Evolutionary conservation across 2,113 vertebrate species (phyloP).

Genomic region (Phaethornis superciliosus): DNA sequence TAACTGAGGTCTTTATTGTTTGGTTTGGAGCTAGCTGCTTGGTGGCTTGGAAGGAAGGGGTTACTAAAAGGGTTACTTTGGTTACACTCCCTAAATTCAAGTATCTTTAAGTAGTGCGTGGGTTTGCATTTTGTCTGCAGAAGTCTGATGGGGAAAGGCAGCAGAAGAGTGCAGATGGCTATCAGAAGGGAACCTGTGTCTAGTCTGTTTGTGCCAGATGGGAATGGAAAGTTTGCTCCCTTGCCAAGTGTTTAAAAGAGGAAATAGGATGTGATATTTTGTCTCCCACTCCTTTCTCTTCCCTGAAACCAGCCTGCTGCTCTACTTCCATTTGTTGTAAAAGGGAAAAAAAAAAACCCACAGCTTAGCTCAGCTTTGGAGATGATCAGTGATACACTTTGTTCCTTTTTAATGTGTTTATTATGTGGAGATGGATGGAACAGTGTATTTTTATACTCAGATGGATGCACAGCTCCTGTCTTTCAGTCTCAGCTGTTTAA

Average conservation of each 20-base stretch:
- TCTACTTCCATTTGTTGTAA: slow-evolving; percentile 56
- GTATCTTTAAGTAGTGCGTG: slow-evolving; percentile 42
- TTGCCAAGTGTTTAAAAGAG: slow-evolving; percentile 70
- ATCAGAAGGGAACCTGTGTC: slow-evolving; percentile 45
- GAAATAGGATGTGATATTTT: slow-evolving; percentile 70
- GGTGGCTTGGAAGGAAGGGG: neutral
- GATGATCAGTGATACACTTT: slow-evolving; percentile 7
- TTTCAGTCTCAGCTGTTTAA: neutral
- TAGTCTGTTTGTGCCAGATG: slow-evolving; percentile 51
- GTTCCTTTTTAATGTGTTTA: slow-evolving; percentile 40
- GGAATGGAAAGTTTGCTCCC: slow-evolving; percentile 58
- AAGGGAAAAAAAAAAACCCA: neutral
- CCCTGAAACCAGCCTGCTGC: slow-evolving; percentile 30
- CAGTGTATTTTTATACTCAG: slow-evolving; percentile 10
- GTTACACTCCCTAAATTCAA: neutral
- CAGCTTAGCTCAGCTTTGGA: slow-evolving; percentile 25
- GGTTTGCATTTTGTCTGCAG: slow-evolving; percentile 25
- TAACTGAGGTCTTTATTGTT: slow-evolving; percentile 25
- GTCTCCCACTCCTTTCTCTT: slow-evolving; percentile 63
- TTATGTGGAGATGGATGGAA: slow-evolving; percentile 23
- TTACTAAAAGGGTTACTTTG: slow-evolving; percentile 18
- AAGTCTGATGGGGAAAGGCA: slow-evolving; percentile 58
- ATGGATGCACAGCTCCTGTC: neutral
- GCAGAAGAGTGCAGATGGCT: slow-evolving; percentile 30
- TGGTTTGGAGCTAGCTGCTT: neutral